Conservation (phyloP, 2,888 invertebrate species). For the Cephonodes hylas region DNA sequence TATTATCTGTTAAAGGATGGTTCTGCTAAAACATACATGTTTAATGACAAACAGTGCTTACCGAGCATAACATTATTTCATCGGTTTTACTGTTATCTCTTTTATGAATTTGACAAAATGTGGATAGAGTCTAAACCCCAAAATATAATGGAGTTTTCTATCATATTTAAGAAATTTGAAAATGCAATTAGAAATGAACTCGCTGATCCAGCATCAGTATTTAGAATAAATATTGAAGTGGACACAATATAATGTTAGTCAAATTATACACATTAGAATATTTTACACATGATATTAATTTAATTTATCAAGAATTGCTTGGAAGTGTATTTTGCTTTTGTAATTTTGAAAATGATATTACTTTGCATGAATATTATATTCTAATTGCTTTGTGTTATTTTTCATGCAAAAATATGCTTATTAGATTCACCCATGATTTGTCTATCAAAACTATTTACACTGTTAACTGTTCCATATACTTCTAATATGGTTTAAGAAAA, state of each 20-base stretch:
- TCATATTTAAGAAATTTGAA: conserved; percentile 92
- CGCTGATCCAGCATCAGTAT: conserved; percentile 85
- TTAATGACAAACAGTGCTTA: conserved; percentile 86
- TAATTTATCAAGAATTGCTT: too few species aligned
- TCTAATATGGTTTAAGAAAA: too few species aligned
- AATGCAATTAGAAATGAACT: conserved; percentile 85
- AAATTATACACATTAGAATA: background rate
- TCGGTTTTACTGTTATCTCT: conserved; percentile 95
- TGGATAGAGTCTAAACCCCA: conserved; percentile 96
- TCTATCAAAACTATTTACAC: too few species aligned
- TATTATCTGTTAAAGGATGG: conserved; percentile 90
- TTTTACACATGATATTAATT: background rate
- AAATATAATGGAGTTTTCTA: conserved; percentile 97
- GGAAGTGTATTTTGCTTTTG: too few species aligned
- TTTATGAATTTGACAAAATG: conserved; percentile 96
- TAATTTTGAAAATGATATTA: too few species aligned
- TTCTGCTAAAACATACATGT: conserved; percentile 94
- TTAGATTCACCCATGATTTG: too few species aligned
- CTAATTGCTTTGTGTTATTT: too few species aligned
- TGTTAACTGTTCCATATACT: too few species aligned
- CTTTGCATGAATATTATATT: too few species aligned
- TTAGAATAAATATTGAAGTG: conserved; percentile 89
- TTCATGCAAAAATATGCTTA: too few species aligned
- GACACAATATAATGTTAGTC: conserved; percentile 76
- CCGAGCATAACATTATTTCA: conserved; percentile 91